Base-by-base conservation (phyloP, 2,888 invertebrate genomes). In the Chrysolina americana region DNA sequence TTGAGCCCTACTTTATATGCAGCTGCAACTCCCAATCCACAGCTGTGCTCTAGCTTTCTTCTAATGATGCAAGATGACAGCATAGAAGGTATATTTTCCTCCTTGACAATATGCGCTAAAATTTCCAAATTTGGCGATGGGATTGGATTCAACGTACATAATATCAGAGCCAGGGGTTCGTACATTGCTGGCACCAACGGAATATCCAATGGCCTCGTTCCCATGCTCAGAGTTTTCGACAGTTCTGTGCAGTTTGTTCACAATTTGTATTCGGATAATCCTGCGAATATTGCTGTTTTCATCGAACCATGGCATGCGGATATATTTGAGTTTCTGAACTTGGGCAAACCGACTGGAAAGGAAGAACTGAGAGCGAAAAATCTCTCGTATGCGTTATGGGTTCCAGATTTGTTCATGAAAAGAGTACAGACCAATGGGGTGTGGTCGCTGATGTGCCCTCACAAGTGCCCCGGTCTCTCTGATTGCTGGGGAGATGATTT, bases 281-380 rank as follows among this genome's bases (percentile, higher is more conserved):
- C 98, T 1, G 99, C 99, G 23, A 98, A 98, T 3, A 98, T 99
- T 89, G 98, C 99, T 17, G 93, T 99, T 76, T 99, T 99, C 86
- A 89, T 99, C 69, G 99, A 99, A 88, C 99, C 99, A 0, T 99
- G 99, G 99, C 99, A 99, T 89, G 94, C 97, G 0, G 99, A 99
- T 87, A 91, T 99, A 74, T 96, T 98, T 86, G 97, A 97, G 75
- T 99, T 98, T 89, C 89, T 99, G 68, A 96, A 98, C 86, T 89
- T 98, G 66, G 96, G 95, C 85, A 98, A 98, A 66, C 74, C 71
- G 21, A 98, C 96, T 0, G 95, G 99, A 0, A 96, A 96, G 85
- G 99, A 99, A 87, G 98, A 99, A 88, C 90, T 94, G 48, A 91
- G 99, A 62, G 98, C 99, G 0, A 91, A 99, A 70, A 99, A 99